Conservation (phyloP, 2,888 invertebrate genomes). For the Mythimna impura region DNA sequence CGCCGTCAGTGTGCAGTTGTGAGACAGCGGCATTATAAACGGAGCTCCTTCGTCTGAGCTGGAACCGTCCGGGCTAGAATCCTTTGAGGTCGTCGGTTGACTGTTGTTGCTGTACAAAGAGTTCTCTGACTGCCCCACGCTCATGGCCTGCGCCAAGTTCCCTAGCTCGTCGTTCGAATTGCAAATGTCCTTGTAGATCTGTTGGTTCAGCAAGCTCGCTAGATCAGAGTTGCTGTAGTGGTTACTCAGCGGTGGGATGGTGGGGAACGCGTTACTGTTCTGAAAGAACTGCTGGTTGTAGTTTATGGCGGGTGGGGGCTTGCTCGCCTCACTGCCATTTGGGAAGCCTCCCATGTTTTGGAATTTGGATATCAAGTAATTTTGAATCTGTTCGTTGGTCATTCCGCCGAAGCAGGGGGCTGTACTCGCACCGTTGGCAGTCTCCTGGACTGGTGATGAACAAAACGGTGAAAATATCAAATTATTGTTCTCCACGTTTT, state of each 20-base stretch:
- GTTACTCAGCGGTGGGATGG: conserved; percentile 82
- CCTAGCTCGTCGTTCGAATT: conserved; percentile 74
- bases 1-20: conserved; percentile 91
- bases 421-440: conserved; percentile 70
- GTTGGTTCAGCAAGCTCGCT: conserved; percentile 75
- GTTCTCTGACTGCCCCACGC: conserved; percentile 80
- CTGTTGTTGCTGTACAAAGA: conserved; percentile 81
- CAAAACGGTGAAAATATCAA: conserved; percentile 73
- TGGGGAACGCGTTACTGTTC: conserved; percentile 84
- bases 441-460: conserved; percentile 70
- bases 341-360: conserved; percentile 79
- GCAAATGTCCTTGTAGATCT: conserved; percentile 72
- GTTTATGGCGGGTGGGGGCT: conserved; percentile 67
- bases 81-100: conserved; percentile 87
- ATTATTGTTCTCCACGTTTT: conserved; percentile 82
- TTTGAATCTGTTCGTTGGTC: conserved; percentile 85
- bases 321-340: conserved; percentile 66
- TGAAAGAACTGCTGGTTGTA: conserved; percentile 83
- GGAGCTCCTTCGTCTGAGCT: conserved; percentile 87
- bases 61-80: conserved; percentile 80
- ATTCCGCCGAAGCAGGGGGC: conserved; percentile 78
- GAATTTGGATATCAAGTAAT: conserved; percentile 83
- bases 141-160: conserved; percentile 80
- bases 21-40: conserved; percentile 93
- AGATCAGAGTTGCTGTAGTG: conserved; percentile 82